Conservation (phyloP, 2,888 invertebrate genomes). For the Bombylius discolor region DNA sequence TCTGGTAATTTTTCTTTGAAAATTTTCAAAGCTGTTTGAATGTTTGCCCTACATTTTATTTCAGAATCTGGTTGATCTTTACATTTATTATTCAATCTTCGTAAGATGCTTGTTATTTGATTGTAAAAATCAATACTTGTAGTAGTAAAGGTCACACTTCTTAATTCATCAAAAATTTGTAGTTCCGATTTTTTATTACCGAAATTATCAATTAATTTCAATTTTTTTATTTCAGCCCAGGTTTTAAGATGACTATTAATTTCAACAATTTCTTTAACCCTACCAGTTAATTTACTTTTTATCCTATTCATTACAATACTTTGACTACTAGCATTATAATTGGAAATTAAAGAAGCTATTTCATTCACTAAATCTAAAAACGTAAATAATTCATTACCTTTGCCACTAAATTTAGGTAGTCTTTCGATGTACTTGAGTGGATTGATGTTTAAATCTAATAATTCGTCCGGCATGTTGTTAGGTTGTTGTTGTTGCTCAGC, state of each 20-base stretch:
- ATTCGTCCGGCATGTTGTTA: too few relatives aligned
- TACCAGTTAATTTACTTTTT: conserved; percentile 1
- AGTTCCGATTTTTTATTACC: not conserved
- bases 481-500: too few relatives aligned
- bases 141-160: not conserved
- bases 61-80: not conserved
- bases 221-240: not conserved
- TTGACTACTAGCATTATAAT: not conserved
- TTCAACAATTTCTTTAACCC: not conserved
- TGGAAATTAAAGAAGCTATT: not conserved
- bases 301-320: not conserved
- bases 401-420: not conserved
- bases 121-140: conserved; percentile 1
- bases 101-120: not conserved
- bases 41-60: not conserved
- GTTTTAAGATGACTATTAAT: not conserved
- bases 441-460: too few relatives aligned
- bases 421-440: not conserved
- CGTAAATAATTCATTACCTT: not conserved
- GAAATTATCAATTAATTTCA: not conserved
- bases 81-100: conserved; percentile 5
- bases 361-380: not conserved
- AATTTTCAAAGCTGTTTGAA: not conserved
- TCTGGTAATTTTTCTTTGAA: conserved; percentile 1
- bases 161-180: not conserved